A percentile compares a stretch with the other conserved stretches of the same genome.
Evolutionary conservation across 2,797 vertebrate species (phyloP).

Genomic region (Danio choprae): DNA sequence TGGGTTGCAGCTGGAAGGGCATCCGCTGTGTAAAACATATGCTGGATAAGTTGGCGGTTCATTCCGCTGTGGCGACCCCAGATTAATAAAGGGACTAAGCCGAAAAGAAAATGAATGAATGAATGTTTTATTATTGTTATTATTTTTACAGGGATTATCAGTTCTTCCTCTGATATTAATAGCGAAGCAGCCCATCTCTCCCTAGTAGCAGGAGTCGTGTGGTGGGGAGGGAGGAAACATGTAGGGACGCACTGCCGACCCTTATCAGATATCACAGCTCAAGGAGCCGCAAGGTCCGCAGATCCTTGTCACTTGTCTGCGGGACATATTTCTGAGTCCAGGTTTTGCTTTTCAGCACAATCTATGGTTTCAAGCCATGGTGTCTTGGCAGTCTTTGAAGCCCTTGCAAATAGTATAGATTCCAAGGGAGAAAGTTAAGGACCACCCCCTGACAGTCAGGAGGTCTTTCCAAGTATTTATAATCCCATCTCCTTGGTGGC

Average conservation of each 20-base stretch:
- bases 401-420: constrained; percentile 77
- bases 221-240: constrained; percentile 57
- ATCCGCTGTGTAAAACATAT: no score
- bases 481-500: constrained; percentile 66
- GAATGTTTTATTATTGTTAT: constrained; percentile 40
- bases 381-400: constrained; percentile 65
- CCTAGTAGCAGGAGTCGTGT: constrained; percentile 65
- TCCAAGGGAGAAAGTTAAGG: constrained; percentile 76
- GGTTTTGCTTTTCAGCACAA: constrained; percentile 80
- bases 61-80: no score
- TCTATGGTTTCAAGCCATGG: constrained; percentile 77
- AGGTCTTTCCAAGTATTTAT: constrained; percentile 68
- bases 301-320: constrained; percentile 75
- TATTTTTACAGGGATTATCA: constrained; percentile 52
- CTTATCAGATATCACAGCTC: constrained; percentile 77
- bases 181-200: constrained; percentile 69
- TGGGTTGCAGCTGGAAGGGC: no score
- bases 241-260: constrained; percentile 60
- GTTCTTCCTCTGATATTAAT: constrained; percentile 72
- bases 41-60: no score
- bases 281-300: constrained; percentile 65
- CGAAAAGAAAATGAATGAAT: no score
- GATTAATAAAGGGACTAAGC: no score
- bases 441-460: constrained; percentile 66
- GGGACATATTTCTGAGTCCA: constrained; percentile 75